Evolutionary conservation across 64 coral and sea anemone species (phyloP), one percentile per base, ranked within the genome.

Genomic region (Catalaphyllia jardinei): DNA sequence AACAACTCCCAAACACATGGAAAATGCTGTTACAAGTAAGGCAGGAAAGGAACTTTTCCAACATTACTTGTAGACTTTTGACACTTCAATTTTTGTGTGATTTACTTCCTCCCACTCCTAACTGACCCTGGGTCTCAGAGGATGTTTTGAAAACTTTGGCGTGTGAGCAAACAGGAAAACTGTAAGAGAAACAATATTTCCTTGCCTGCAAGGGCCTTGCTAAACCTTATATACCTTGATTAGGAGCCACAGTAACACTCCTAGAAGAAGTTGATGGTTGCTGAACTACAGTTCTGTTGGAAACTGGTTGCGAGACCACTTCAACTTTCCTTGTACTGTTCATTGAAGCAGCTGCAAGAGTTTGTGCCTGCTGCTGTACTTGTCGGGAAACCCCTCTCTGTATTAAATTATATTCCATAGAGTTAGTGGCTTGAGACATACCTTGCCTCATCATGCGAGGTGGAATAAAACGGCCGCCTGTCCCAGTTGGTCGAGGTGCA

Each of bases 401-500:
- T 20, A 83, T 60, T 13, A 64, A 27, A 83, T 29, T 71, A 39
- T 38, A 71, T 15, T 24, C 16, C 8, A 71, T 14, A 31, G 20
- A 39, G 0, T 50, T 19, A 8, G 7, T 27, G 17, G 33, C 24
- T 6, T 69, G 62, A 50, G 24, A 67, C 10, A 8, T 33, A 22
- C 10, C 62, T 31, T 50, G 30, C 22, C 14, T 85, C 81, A 71
- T 85, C 81, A 85, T 85, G 15, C 81, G 31, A 51, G 81, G 81
- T 6, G 81, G 81, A 71, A 85, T 28, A 64, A 85, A 85, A 42
- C 81, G 81, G n/a, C 8, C 27, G 0, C 20, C 35, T 14, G 17
- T 4, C 38, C 62, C 31, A 3, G 10, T 2, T 8, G 42, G 4
- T 46, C 60, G 81, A 29, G 62, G 10, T 46, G 20, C 18, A 71